phyloP scores from a whole-genome alignment of 2,888 invertebrate species.

The Cheilosia grossa region DNA sequence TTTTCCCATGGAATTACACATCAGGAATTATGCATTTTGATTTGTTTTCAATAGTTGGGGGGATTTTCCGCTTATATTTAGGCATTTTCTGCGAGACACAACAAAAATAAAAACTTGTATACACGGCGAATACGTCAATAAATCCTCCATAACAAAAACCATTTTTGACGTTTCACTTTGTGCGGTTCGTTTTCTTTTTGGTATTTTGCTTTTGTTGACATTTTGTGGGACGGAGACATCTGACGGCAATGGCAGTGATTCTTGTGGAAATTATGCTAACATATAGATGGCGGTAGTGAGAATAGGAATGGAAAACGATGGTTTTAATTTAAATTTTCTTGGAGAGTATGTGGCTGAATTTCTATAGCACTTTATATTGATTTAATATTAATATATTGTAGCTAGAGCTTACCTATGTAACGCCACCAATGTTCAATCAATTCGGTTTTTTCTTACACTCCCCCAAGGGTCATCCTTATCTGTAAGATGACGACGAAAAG shows the following conservation, averaged over 20 bases:
- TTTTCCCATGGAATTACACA: neutral
- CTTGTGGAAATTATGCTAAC: too few relatives aligned
- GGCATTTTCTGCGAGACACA: slow-evolving; percentile 40
- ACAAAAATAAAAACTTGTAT: slow-evolving; percentile 69
- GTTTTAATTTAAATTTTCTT: too few relatives aligned
- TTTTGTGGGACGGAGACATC: slow-evolving; percentile 4
- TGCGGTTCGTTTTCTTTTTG: slow-evolving; percentile 9
- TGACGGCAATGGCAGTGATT: neutral
- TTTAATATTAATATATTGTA: too few relatives aligned
- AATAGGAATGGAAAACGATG: neutral
- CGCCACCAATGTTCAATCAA: too few relatives aligned
- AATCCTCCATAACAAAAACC: slow-evolving; percentile 36
- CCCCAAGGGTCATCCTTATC: too few relatives aligned
- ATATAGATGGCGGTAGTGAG: neutral
- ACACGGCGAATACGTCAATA: slow-evolving; percentile 60
- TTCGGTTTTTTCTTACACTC: too few relatives aligned
- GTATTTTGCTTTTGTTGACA: slow-evolving; percentile 35
- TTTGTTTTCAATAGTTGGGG: slow-evolving; percentile 3
- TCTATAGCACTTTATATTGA: too few relatives aligned
- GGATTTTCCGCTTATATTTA: slow-evolving; percentile 30
- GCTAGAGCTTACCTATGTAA: too few relatives aligned
- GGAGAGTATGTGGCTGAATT: too few relatives aligned
- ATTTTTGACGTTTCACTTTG: slow-evolving; percentile 58
- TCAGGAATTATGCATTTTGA: neutral
- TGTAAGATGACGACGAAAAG: too few relatives aligned